Conservation (phyloP, 2,888 invertebrate species). For the Stratiomys singularior region DNA sequence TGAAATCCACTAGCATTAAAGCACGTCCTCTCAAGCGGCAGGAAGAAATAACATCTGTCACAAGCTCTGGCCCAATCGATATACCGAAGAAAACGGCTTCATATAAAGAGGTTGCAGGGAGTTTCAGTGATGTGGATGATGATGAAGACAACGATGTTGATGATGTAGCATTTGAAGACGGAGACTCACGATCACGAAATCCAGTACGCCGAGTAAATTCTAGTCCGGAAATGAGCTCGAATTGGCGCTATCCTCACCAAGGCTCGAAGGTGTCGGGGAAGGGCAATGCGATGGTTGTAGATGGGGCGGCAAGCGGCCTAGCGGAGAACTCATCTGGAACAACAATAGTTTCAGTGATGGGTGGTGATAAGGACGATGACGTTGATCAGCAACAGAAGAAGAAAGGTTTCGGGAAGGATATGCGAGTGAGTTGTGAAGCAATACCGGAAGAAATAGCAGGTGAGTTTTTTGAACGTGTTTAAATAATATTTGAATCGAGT, state of each 20-base stretch:
- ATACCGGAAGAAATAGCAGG: slow-evolving; percentile 87
- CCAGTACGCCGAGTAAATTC: slow-evolving; percentile 90
- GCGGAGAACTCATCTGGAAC: slow-evolving; percentile 59
- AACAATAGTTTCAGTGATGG: slow-evolving; percentile 51
- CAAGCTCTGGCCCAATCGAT: slow-evolving; percentile 71
- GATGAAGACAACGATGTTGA: slow-evolving; percentile 62
- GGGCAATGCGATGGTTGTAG: slow-evolving; percentile 61
- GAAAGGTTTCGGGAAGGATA: slow-evolving; percentile 78
- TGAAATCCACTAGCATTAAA: slow-evolving; percentile 55
- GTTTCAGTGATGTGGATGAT: slow-evolving; percentile 66
- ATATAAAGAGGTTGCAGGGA: slow-evolving; percentile 61
- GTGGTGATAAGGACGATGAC: slow-evolving; percentile 54
- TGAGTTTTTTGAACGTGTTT: background rate
- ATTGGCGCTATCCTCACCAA: slow-evolving; percentile 80
- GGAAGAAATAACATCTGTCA: slow-evolving; percentile 61
- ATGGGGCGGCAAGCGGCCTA: slow-evolving; percentile 46
- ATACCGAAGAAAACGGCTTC: slow-evolving; percentile 71
- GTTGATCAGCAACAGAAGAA: slow-evolving; percentile 59
- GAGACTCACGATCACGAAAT: slow-evolving; percentile 72
- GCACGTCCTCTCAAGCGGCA: slow-evolving; percentile 62
- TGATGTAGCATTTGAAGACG: slow-evolving; percentile 59
- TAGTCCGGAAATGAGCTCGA: slow-evolving; percentile 91
- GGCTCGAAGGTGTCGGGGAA: slow-evolving; percentile 57
- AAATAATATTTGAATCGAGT: too few species aligned
- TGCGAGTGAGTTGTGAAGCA: slow-evolving; percentile 88